Evolutionary conservation across 2,888 invertebrate genomes (phyloP), one percentile per base, ranked within the genome.

Genomic region (Athrips mouffetella): DNA sequence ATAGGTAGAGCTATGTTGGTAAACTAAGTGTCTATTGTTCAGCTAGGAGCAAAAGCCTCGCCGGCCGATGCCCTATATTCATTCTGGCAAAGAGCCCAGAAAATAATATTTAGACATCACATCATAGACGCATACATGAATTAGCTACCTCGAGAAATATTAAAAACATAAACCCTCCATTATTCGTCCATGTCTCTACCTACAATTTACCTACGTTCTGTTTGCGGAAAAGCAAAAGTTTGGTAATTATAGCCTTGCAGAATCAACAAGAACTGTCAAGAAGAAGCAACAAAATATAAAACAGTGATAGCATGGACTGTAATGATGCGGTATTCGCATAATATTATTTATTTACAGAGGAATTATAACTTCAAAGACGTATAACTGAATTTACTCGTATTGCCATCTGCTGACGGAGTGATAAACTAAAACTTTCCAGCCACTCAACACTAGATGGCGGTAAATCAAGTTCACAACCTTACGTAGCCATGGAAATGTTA

Each of bases 51-150:
- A 52, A 57, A 54, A 54, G 50, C 53, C 44, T 30, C 50, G 50
- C 21, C 49, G 54, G 44, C 48, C 48, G 53, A 45, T 45, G 45
- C 18, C 45, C 45, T 35, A 45, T 35, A 35, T 45, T 45, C 16
- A 45, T 20, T 50, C 70, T 84, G 85, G 85, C 83, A 73, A 50
- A 53, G 31, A 71, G 82, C 85, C 85, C 73, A 18, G 70, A 78
- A 82, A 79, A 79, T 84, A 80, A 81, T 37, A 37, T 15, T 85
- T 84, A 83, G 81, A 83, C 82, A 82, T 75, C 77, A n/a, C n/a
- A 64, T 70, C 60, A 33, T 45, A 33, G 21, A 20, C 11, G 30
- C 20, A 7, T 29, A 7, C 15, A 13, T 41, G 13, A 10, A 15
- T 27, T 25, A 41, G 15, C 8, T 3, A 40, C 25, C 11, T 6